These are phyloP conservation scores for Aspidiotus destructor DNA, from an alignment of 2,888 invertebrate species.

Conservation along the genomic window DNA sequence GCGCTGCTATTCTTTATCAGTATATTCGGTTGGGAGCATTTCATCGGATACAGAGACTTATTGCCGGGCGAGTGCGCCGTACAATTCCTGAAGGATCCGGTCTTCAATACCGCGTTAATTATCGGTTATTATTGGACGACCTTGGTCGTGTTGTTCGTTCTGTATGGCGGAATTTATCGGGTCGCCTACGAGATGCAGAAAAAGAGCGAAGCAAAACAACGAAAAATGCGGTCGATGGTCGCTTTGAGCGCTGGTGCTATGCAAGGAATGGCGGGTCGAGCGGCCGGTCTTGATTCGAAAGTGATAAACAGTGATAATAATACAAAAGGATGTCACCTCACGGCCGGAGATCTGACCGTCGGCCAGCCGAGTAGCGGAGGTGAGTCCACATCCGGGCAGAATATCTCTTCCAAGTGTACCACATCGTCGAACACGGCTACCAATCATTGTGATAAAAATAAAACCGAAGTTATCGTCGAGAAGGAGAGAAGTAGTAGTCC, in stretches of 20 bases:
- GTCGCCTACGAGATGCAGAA: conserved; percentile 96
- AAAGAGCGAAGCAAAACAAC: conserved; percentile 90
- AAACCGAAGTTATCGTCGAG: conserved; percentile 35
- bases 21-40: conserved; percentile 98
- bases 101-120: conserved; percentile 93
- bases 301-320: conserved; percentile 38
- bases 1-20: conserved; percentile 92
- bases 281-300: conserved; percentile 64
- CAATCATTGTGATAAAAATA: conserved; percentile 39
- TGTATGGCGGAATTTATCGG: conserved; percentile 95
- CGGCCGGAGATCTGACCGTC: conserved; percentile 33
- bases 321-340: conserved; percentile 34
- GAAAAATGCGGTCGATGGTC: conserved; percentile 92
- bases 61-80: conserved; percentile 85
- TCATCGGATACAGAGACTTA: conserved; percentile 82
- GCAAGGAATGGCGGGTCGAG: conserved; percentile 80
- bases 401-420: conserved; percentile 43
- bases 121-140: conserved; percentile 98
- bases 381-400: conserved; percentile 42
- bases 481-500: conserved; percentile 78
- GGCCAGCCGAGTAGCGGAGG: conserved; percentile 36
- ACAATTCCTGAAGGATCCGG: conserved; percentile 92
- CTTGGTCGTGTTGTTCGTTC: conserved; percentile 81
- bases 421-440: conserved; percentile 46
- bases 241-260: conserved; percentile 80